Evolutionary conservation across 2,888 invertebrate genomes (phyloP).

Genomic region (Thymelicus acteon): DNA sequence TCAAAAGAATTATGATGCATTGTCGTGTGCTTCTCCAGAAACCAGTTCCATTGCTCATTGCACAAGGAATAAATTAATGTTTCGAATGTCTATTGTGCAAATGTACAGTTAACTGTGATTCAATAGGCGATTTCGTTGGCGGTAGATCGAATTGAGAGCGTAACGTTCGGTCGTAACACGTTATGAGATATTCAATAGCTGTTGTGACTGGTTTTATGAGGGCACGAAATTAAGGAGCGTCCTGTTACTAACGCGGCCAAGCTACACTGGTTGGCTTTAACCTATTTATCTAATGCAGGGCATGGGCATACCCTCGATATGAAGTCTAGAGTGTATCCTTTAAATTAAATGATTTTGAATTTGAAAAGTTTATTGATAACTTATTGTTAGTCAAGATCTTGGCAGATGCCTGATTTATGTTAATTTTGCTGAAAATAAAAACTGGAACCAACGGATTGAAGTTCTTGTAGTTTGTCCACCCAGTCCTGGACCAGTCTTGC

Average conservation of each 20-base stretch:
- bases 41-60: constrained; percentile 6
- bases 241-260: neutral
- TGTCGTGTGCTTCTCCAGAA: neutral
- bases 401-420: too few species aligned
- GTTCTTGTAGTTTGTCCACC: too few species aligned
- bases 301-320: neutral
- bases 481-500: too few species aligned
- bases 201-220: constrained; percentile 21
- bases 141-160: constrained; percentile 34
- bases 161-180: constrained; percentile 34
- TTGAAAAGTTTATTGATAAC: too few species aligned
- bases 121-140: constrained; percentile 46
- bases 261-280: neutral
- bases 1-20: neutral
- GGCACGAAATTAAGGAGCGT: constrained; percentile 1
- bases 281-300: neutral
- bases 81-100: constrained; percentile 33
- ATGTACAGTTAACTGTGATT: constrained; percentile 51
- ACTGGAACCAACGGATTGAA: too few species aligned
- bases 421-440: too few species aligned
- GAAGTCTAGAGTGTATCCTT: too few species aligned
- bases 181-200: constrained; percentile 11
- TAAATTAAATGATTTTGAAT: too few species aligned
- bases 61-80: constrained; percentile 1
- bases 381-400: too few species aligned